Percentiles rank a stretch among this genome's conserved stretches.
phyloP scores from a whole-genome alignment of 2,113 vertebrate species.

The Clinocottus analis region DNA sequence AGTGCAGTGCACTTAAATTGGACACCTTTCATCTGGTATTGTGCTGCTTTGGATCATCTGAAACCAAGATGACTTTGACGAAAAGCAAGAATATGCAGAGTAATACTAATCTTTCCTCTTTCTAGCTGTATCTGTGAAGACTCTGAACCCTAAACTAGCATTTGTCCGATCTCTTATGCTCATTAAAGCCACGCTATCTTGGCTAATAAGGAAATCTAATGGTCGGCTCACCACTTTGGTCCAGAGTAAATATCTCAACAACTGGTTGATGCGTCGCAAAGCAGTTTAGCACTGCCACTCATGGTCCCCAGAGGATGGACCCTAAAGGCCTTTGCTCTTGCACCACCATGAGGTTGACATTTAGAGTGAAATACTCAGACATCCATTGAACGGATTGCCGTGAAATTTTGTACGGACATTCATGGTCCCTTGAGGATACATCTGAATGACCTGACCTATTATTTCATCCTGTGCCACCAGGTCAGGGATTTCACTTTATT shows the following conservation, averaged over 20 bases:
- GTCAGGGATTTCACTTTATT: not conserved
- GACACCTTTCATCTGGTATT: slow-evolving; percentile 6
- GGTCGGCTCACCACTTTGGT: not conserved
- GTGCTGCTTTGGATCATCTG: slow-evolving; percentile 8
- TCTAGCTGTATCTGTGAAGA: not conserved
- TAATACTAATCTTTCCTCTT: not conserved
- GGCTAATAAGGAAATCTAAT: not conserved
- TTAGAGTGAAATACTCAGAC: not conserved
- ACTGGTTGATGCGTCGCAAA: not conserved
- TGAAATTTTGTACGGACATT: no score
- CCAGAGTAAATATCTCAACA: not conserved
- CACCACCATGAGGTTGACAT: not conserved
- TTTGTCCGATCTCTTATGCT: not conserved
- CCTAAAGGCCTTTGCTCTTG: not conserved
- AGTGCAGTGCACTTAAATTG: not conserved
- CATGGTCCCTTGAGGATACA: not conserved
- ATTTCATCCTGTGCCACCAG: not conserved
- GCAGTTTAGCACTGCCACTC: not conserved
- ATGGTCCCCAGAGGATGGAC: not conserved
- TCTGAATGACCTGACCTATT: not conserved
- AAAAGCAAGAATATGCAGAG: slow-evolving; percentile 12
- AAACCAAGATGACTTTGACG: slow-evolving; percentile 19
- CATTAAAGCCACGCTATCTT: not conserved
- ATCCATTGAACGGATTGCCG: not conserved
- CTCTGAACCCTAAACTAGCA: not conserved